Conservation (phyloP, 2,888 invertebrate species). For the Lithophane socia region DNA sequence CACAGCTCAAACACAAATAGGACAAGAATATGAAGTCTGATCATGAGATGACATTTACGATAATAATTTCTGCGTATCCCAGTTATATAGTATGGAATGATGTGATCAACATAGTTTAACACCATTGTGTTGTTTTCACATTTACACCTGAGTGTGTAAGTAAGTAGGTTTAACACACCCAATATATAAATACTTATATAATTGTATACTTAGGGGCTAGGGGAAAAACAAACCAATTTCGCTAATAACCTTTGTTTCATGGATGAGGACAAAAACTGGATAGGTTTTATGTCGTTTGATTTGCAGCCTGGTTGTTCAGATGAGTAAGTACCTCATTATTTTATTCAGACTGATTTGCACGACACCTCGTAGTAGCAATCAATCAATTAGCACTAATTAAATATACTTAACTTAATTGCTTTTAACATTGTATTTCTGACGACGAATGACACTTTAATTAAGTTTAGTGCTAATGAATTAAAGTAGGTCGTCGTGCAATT, state of each 20-base stretch:
- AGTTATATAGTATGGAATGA: neutral
- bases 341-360: neutral
- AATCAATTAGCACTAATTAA: slow-evolving; percentile 27
- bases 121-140: neutral
- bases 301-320: too few species aligned
- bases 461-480: neutral
- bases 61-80: neutral
- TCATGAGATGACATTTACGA: neutral
- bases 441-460: slow-evolving; percentile 1
- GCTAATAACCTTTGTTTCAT: neutral
- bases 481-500: slow-evolving; percentile 12
- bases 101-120: neutral
- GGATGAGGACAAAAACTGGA: neutral
- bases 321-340: neutral
- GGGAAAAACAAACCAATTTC: neutral
- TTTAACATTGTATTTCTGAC: neutral
- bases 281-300: neutral
- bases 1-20: neutral
- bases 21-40: neutral
- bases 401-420: neutral
- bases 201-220: neutral
- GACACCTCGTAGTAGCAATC: neutral
- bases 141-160: neutral
- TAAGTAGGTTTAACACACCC: neutral
- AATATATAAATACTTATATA: too few species aligned